phyloP scores from a whole-genome alignment of 2,888 invertebrate species.

The Phrixothrix hirtus region DNA sequence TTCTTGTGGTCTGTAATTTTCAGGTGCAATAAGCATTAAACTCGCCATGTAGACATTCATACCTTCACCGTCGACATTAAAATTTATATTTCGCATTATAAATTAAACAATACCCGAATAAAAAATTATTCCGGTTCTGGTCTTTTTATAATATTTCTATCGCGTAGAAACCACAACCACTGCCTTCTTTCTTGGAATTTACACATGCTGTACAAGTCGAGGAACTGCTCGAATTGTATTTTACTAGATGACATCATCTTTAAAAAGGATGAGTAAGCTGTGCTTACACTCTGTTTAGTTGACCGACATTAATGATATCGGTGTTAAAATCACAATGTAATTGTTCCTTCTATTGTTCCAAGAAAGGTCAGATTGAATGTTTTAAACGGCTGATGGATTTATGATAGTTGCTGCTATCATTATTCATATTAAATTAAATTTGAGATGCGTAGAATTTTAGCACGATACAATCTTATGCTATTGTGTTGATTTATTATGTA shows the following conservation, averaged over 20 bases:
- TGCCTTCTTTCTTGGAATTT: constrained; percentile 23
- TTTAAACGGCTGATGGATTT: background rate
- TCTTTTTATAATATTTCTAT: constrained; percentile 13
- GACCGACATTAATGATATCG: background rate
- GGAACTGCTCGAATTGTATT: constrained; percentile 20
- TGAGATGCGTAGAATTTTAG: background rate
- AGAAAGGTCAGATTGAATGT: background rate
- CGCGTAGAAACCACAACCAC: constrained; percentile 19
- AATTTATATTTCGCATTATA: too few species aligned
- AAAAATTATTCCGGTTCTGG: constrained; percentile 2
- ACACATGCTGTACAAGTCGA: constrained; percentile 25
- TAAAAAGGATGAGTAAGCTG: constrained; percentile 21
- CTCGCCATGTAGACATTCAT: too few species aligned
- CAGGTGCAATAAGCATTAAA: too few species aligned
- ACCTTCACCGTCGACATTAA: too few species aligned
- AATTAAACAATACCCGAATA: too few species aligned
- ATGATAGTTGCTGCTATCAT: background rate
- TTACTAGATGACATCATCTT: constrained; percentile 25
- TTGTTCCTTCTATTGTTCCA: background rate
- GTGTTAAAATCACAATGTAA: background rate
- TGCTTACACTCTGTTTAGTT: background rate
- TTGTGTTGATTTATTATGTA: too few species aligned
- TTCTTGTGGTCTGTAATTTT: too few species aligned
- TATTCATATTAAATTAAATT: background rate
- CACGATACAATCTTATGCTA: too few species aligned